Conservation (phyloP, 35 echinoderm and acorn worm species). For the Ophiothrix spiculata region DNA sequence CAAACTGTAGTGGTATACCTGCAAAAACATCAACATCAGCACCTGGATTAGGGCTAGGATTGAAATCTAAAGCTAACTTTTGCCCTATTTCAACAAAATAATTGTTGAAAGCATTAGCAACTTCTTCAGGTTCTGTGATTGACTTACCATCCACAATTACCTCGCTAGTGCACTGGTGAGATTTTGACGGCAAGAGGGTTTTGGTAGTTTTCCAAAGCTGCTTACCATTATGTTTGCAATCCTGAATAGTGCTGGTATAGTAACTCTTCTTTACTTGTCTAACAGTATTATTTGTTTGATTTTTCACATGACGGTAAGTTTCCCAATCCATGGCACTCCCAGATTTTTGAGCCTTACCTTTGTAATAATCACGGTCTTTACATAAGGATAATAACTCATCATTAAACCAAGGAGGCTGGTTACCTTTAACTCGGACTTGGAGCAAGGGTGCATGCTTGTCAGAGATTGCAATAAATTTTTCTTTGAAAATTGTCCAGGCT, state of each 20-base stretch:
- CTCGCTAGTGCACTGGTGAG: background rate
- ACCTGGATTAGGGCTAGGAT: background rate
- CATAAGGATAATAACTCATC: constrained; percentile 13
- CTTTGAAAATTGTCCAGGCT: constrained; percentile 18
- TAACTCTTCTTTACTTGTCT: constrained; percentile 24
- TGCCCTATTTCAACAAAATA: constrained; percentile 9
- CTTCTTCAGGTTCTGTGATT: background rate
- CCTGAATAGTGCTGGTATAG: background rate
- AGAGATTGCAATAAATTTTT: constrained; percentile 20
- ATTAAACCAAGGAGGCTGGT: constrained; percentile 33
- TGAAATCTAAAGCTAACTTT: constrained; percentile 7
- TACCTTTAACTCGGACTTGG: constrained; percentile 22
- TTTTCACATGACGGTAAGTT: constrained; percentile 9
- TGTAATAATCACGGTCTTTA: constrained; percentile 23
- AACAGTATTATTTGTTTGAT: constrained; percentile 17
- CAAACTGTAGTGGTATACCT: constrained; percentile 8
- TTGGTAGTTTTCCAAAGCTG: constrained; percentile 33
- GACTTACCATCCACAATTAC: background rate
- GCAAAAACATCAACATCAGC: background rate
- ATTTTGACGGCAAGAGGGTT: constrained; percentile 20
- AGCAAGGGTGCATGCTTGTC: constrained; percentile 27
- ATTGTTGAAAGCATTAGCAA: constrained; percentile 29
- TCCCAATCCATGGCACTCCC: constrained; percentile 19
- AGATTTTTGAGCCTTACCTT: constrained; percentile 24
- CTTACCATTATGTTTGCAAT: background rate